Evolutionary conservation across 1,140 invertebrate genomes (phyloP), one percentile per base, ranked within the genome.

Genomic region (Mamestra configurata): DNA sequence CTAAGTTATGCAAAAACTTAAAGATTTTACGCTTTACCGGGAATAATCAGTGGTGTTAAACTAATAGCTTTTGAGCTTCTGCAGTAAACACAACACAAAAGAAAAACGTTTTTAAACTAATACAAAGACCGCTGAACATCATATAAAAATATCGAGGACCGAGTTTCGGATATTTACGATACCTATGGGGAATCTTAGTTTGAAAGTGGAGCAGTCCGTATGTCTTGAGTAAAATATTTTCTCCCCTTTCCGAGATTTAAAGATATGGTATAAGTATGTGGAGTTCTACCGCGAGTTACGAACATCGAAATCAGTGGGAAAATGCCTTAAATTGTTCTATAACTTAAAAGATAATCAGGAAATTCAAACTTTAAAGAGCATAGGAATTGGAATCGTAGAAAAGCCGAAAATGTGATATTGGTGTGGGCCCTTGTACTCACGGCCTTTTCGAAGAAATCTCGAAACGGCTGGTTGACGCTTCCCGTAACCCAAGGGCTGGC

Each of bases 181-280:
- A 53, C 68, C 68, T 53, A 53, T 51, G 68, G 68, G 68, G 68
- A 71, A 71, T 71, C 68, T 71, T 53, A 51, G 68, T 71, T 71
- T 66, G 46, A 20, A 71, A 53, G 22, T 71, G 68, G 68, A 71
- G 68, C 68, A 57, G 51, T 57, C 20, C 46, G 46, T 71, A 71
- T 53, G 43, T 71, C 68, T 71, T 31, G 7, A 51, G 68, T 53
- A 15, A 53, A 35, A 53, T 71, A 71, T 71, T 20, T 71, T 5
- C 68, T 35, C 7, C 0, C 7, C 46, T 20, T 53, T 71, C 49
- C n/a, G 43, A 51, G 49, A 71, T 53, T 71, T 51, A 71, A 71
- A 71, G 68, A 71, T 71, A 71, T 27, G 4, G 13, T 31, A 51
- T 46, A 11, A n/a, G 43, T 13, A 49, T 11, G 10, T 43, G 43